Evolutionary conservation across 1,140 invertebrate species (phyloP), one percentile per base, ranked within the genome.

Genomic region (Paracyclopina nana): DNA sequence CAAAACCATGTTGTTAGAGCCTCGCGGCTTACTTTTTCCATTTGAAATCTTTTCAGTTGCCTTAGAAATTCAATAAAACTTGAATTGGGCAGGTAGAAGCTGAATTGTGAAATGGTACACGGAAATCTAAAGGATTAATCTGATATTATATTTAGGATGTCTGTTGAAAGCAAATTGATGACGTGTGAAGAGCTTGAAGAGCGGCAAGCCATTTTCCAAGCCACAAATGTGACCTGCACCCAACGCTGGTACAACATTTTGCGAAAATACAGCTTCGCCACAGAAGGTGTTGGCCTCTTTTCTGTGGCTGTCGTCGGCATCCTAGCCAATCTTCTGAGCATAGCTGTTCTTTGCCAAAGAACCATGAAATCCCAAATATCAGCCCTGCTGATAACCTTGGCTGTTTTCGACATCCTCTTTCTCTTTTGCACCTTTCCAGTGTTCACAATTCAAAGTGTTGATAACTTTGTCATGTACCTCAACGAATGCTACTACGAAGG

Each of bases 341-440:
- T 48, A 4, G 28, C 45, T 20, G 28, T 48, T 29, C 22, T 48
- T 16, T 26, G 25, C 3, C 45, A 48, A 31, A 11, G 45, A 26
- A 48, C 45, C 2, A 48, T 48, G 45, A 48, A 48, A 22, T 28
- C 45, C n/a, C 45, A 48, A 20, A 48, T 48, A n/a, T 48, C 45
- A 2, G 25, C 45, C 9, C 28, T 48, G n/a, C 45, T 48, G 24
- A 48, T 48, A 4, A 48, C 45, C 2, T 30, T 48, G 26, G 45
- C 45, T 12, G 45, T 48, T 4, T 48, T 48, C 22, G 45, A 48
- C 22, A 48, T 48, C 25, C n/a, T 48, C 9, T 48, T 48, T 29
- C 25, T 48, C 9, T 48, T 48, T 48, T 48, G 45, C 28, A 48
- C 29, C 14, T 48, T 48, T 30, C 45, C 45, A 4, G 45, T 48